Evolutionary conservation across 2,113 vertebrate genomes (phyloP), one percentile per base, ranked within the genome.

Genomic region (Gobio gobio): DNA sequence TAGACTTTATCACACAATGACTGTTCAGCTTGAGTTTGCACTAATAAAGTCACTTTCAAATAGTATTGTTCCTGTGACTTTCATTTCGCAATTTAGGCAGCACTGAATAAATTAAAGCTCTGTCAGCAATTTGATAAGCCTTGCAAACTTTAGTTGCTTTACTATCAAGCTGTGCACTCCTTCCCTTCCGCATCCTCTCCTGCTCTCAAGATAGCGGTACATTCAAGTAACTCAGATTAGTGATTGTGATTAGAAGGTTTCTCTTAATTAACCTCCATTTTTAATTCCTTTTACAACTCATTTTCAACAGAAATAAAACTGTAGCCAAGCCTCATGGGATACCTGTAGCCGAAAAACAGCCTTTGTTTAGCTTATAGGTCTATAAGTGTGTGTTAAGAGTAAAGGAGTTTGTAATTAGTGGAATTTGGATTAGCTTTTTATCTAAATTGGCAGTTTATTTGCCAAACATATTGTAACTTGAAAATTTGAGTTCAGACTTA

Each of bases 231-330:
- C 82, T 70, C 84, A 87, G 91, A 94, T 94, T 90, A 93, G 88
- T 86, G 88, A 87, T 89, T 86, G 90, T 88, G 91, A 92, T 91
- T 94, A 91, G 56, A 92, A 93, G 90, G 90, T 90, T 87, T 88
- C 91, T 91, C 84, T 91, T 94, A 94, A 94, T 94, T 94, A 94
- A 94, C 93, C 93, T 91, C 91, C 75, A 10, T 87, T 91, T 89
- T 90, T 90, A 91, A 90, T 91, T 91, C 85, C 86, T 83, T 89
- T 66, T 63, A 72, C 85, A 68, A 68, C 90, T 92, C 77, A 92
- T 93, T 93, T 93, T 86, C 81, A 87, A 77, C 58, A 84, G 90
- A 90, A 87, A 94, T 91, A 92, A 92, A 89, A 85, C 24, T 78
- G 75, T 77, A 73, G 82, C 86, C 75, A 83, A 86, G 86, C 80